phyloP scores from a whole-genome alignment of 2,113 vertebrate genomes.

The Tragelaphus strepsiceros region DNA sequence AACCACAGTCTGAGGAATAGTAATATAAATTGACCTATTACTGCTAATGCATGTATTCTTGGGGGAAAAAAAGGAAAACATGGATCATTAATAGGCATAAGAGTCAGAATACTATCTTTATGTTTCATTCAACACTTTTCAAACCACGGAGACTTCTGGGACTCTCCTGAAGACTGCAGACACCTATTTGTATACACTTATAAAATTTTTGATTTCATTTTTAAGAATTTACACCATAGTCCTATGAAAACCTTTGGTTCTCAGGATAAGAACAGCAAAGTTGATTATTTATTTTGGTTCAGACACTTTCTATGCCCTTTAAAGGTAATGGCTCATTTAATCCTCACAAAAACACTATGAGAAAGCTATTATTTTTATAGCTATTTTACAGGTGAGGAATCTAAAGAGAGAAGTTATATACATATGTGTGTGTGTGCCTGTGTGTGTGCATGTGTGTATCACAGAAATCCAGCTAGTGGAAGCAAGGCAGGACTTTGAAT shows the following conservation, averaged over 20 bases:
- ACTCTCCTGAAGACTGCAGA: not conserved
- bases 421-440: rapidly evolving
- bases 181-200: not conserved
- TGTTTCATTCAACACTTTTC: not conserved
- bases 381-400: not conserved
- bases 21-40: not conserved
- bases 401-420: not conserved
- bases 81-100: not conserved
- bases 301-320: not conserved
- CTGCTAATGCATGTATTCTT: not conserved
- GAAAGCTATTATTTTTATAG: not conserved
- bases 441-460: too few species aligned
- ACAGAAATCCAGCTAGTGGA: not conserved
- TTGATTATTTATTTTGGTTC: not conserved
- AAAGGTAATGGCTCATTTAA: not conserved
- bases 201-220: not conserved
- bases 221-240: not conserved
- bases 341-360: not conserved
- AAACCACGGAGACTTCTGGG: not conserved
- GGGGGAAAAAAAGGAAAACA: not conserved
- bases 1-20: not conserved
- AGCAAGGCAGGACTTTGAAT: not conserved
- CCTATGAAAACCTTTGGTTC: not conserved
- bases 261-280: not conserved
- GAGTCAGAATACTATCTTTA: not conserved